Conservation (phyloP, 1,140 invertebrate genomes). For the Brachionus angularis region DNA sequence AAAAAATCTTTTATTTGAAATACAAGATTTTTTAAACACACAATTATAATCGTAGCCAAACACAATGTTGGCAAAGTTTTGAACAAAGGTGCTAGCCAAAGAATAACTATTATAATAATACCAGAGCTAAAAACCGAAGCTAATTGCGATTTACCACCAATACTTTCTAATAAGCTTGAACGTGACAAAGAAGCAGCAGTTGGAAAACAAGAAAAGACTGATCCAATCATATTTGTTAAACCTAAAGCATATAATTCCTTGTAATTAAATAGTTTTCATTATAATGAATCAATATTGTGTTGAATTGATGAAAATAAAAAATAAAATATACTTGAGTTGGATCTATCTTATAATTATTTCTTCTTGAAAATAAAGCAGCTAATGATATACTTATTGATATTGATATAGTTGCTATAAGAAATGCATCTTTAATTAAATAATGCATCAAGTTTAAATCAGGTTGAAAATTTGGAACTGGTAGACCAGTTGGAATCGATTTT, state of each 20-base stretch:
- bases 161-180: conserved; percentile 47
- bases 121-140: conserved; percentile 32
- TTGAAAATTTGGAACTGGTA: not conserved
- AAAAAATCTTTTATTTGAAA: conserved; percentile 61
- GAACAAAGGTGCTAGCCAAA: conserved; percentile 59
- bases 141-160: conserved; percentile 49
- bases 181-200: conserved; percentile 47
- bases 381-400: conserved; percentile 59
- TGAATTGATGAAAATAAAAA: not conserved
- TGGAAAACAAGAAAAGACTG: conserved; percentile 48
- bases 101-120: conserved; percentile 60
- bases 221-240: conserved; percentile 46
- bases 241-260: conserved; percentile 49
- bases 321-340: conserved; percentile 51
- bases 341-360: conserved; percentile 58
- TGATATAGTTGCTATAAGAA: conserved; percentile 55
- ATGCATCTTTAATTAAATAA: conserved; percentile 47
- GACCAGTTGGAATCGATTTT: not conserved
- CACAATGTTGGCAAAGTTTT: conserved; percentile 58
- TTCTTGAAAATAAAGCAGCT: conserved; percentile 60
- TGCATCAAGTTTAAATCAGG: conserved; percentile 47
- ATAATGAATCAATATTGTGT: not conserved
- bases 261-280: not conserved
- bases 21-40: conserved; percentile 52
- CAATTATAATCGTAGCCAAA: conserved; percentile 53